Evolutionary conservation across 2,113 vertebrate species (phyloP).

Genomic region (Zosterops hypoxanthus): DNA sequence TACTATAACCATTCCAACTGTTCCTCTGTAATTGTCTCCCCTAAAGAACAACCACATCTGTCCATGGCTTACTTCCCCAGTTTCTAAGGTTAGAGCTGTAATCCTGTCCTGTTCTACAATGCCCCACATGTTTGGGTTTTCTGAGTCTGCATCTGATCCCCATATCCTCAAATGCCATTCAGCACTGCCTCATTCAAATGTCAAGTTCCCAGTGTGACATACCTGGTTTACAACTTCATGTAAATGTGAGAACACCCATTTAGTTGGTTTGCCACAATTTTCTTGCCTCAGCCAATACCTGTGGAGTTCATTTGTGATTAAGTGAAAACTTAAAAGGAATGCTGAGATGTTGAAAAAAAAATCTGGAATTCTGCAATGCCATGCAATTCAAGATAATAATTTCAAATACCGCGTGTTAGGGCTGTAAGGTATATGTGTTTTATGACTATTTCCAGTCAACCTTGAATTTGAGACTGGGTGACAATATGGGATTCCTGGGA

Average conservation of each 20-base stretch:
- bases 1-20: background rate
- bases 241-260: background rate
- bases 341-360: background rate
- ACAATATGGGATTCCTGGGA: background rate
- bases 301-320: background rate
- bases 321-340: fast-evolving
- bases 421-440: fast-evolving
- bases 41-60: background rate
- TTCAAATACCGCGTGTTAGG: background rate
- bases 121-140: background rate
- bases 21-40: background rate
- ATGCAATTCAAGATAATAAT: background rate
- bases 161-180: background rate
- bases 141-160: fast-evolving
- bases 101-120: background rate
- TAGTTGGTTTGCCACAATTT: background rate
- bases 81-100: background rate
- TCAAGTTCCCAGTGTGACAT: fast-evolving
- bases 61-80: background rate
- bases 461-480: fast-evolving
- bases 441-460: background rate
- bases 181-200: background rate
- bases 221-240: background rate
- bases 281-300: background rate
- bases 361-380: background rate